Percentiles rank a stretch among this genome's conserved stretches.
Conservation (phyloP, 2,888 invertebrate species). For the Ferrisia virgata region DNA sequence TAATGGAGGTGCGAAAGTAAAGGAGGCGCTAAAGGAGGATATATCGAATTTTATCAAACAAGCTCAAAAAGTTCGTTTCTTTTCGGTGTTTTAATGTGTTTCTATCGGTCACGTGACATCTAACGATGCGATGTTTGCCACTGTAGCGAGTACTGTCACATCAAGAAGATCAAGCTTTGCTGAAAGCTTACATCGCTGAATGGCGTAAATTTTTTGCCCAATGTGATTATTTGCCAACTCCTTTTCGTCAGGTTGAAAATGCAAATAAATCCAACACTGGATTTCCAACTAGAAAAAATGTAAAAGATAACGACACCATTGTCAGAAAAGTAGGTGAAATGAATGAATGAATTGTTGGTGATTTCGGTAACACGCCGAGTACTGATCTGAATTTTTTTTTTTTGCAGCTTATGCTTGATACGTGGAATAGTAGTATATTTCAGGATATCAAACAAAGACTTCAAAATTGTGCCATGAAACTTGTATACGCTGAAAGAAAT, state of each 20-base stretch:
- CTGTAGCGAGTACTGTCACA: conserved; percentile 75
- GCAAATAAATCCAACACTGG: conserved; percentile 63
- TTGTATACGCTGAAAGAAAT: conserved; percentile 93
- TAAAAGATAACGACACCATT: conserved; percentile 78
- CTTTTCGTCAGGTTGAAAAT: conserved; percentile 88
- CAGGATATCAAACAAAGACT: conserved; percentile 88
- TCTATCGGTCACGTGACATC: background rate
- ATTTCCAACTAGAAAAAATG: conserved; percentile 56
- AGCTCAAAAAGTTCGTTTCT: conserved; percentile 68
- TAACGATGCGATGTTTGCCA: background rate
- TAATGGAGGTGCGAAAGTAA: conserved; percentile 82
- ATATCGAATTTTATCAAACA: conserved; percentile 92
- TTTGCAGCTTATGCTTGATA: conserved; percentile 88
- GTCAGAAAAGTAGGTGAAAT: conserved; percentile 65
- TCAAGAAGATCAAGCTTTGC: conserved; percentile 88
- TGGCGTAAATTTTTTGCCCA: conserved; percentile 99
- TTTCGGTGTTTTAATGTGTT: conserved; percentile 47
- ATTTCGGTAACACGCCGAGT: background rate
- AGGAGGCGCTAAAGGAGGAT: conserved; percentile 84
- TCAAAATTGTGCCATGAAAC: conserved; percentile 94
- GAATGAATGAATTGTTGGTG: background rate
- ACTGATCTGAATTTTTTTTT: background rate
- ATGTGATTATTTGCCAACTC: conserved; percentile 93
- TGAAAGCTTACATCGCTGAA: conserved; percentile 95
- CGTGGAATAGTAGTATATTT: conserved; percentile 98